Base-by-base conservation (phyloP, 2,888 invertebrate genomes). In the Thymelicus lineola region DNA sequence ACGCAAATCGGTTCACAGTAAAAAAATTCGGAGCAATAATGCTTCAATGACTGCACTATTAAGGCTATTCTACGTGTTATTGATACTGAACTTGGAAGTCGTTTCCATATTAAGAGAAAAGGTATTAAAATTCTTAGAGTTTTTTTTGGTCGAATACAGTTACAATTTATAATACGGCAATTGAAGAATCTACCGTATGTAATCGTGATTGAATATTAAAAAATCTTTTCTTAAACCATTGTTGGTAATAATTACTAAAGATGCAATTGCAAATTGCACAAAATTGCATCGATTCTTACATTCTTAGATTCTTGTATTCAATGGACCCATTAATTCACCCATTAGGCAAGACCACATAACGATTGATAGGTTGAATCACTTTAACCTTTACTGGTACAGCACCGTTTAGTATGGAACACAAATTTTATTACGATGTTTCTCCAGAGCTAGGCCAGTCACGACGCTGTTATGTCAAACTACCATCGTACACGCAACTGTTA, bases 361-460 rank as follows among this genome's bases (percentile, higher is more conserved):
- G 69, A 70, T 70, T 70, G 69, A 70, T 70, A 70, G 69, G 38
- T 59, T 64, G 64, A 53, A 70, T 70, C 59, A 45, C 69, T 53
- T 70, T 59, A 59, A 70, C 70, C 64, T 70, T 70, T 66, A 66
- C 14, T 14, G 14, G 17, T 45, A 28, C 38, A 46, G 45, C 64
- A 55, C 65, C 60, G 65, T 70, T 70, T 65, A 65, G 65, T 70
- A 48, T 36, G 46, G 64, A 59, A 53, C 53, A 65, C 69, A 72
- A 75, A 87, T 87, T 88, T 87, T 88, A 88, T 82, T 80, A 82
- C 81, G 78, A 83, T 84, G 83, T 87, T 83, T 80, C 81, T 77
- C 77, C 81, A 82, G 79, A 82, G 86, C 81, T 83, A 82, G 80
- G 79, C 81, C 83, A 79, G 89, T 90, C 90, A 91, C 90, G 91